phyloP scores from a whole-genome alignment of 2,888 invertebrate genomes.

The Sicus ferrugineus region DNA sequence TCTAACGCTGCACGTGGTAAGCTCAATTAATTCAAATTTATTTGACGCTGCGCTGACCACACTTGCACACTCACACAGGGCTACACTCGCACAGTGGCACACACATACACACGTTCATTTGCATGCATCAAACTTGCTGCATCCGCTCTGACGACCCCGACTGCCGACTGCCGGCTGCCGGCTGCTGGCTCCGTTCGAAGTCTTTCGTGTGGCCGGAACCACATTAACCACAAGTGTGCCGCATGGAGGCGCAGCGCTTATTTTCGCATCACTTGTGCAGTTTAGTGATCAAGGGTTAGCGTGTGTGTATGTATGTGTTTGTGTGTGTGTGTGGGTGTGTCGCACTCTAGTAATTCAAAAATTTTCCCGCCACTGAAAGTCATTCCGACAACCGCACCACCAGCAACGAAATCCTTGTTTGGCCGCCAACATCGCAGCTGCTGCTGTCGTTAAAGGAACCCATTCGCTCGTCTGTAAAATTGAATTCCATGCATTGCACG shows the following conservation, averaged over 20 bases:
- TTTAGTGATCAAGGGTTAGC: conserved; percentile 31
- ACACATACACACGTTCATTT: conserved; percentile 11
- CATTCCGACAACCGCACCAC: conserved; percentile 11
- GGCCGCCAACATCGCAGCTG: conserved; percentile 23
- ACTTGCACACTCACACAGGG: not conserved
- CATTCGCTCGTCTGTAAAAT: not conserved
- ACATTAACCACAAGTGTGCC: conserved; percentile 35
- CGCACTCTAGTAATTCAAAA: conserved; percentile 18
- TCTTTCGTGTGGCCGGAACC: conserved; percentile 33
- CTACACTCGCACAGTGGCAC: not conserved
- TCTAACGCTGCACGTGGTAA: conserved; percentile 41
- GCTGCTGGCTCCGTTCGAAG: conserved; percentile 2
- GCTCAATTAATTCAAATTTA: conserved; percentile 56
- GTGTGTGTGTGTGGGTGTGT: not conserved
- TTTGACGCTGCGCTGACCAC: conserved; percentile 41
- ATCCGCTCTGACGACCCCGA: conserved; percentile 17
- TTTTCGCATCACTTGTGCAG: conserved; percentile 22
- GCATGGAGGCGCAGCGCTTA: conserved; percentile 25
- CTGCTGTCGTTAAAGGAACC: not conserved
- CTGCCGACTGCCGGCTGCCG: too few species aligned
- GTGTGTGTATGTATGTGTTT: conserved; percentile 11
- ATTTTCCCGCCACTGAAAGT: conserved; percentile 36
- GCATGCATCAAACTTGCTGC: conserved; percentile 18
- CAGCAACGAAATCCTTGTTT: conserved; percentile 24
- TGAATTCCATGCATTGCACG: conserved; percentile 1